Base-by-base conservation (phyloP, 2,113 vertebrate genomes). In the Rhineura floridana region DNA sequence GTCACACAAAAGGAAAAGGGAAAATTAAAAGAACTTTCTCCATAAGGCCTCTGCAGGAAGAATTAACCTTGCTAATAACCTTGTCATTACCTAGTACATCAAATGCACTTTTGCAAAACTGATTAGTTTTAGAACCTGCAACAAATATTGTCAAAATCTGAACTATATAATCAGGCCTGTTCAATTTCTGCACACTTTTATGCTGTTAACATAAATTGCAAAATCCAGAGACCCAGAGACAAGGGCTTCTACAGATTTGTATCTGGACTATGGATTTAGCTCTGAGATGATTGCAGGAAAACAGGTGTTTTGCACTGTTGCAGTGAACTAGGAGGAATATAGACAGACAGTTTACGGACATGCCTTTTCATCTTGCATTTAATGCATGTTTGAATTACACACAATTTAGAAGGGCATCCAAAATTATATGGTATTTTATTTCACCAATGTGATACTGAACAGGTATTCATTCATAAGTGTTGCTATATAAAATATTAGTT, bases 1-100 rank as follows among this genome's bases (percentile, higher is more conserved):
- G 87, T 88, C 96, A 96, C 83, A 81, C 69, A 95, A 83, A 83
- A 48, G 46, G 89, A 83, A 95, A 88, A 87, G 79, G 82, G 91
- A 89, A 84, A 59, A 48, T 11, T 46, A 77, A n/a, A 15, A 65
- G 44, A 52, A 65, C 42, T 59, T 67, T 67, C 50, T 59, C 48
- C 2, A 42, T 28, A 80, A 80, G 65, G 1, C n/a, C 76, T 62
- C 17, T 72, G 33, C 50, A 78, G 36, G 19, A 9, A 36, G 19
- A 30, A 0, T 2, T 39, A 63, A 50, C 15, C 25, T 80, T 80
- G 36, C 8, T 55, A 80, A 55, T 52, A 87, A 36, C 28, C 28
- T 7, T 36, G 23, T n/a, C 3, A 23, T 50, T 55, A 67, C 39
- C 67, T 0, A 33, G 78, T 39, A 89, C 78, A 30, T 87, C n/a